Conservation (phyloP, 2,113 vertebrate species). For the Chlorodrepanis virens region DNA sequence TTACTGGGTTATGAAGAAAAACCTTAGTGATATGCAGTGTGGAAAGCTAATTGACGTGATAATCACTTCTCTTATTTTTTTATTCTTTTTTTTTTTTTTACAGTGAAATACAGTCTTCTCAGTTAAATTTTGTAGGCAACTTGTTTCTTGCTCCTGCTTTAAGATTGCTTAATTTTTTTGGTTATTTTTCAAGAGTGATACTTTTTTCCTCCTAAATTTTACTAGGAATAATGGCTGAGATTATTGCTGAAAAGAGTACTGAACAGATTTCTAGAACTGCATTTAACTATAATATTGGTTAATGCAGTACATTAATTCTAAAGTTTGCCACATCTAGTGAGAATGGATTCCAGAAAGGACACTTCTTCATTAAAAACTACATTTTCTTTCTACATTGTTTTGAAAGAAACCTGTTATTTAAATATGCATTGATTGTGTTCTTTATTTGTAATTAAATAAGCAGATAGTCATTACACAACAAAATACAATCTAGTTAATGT, state of each 20-base stretch:
- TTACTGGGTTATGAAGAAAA: background rate
- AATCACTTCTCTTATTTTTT: background rate
- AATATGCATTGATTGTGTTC: background rate
- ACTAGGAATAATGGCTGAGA: background rate
- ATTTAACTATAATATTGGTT: background rate
- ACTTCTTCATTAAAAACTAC: background rate
- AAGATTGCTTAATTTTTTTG: background rate
- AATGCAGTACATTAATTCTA: background rate
- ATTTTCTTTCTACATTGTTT: background rate
- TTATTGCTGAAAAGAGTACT: background rate
- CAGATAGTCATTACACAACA: background rate
- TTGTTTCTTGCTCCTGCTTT: background rate
- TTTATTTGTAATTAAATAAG: conserved; percentile 10
- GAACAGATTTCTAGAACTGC: background rate
- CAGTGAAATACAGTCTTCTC: background rate
- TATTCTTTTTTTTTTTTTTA: background rate
- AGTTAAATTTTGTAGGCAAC: background rate
- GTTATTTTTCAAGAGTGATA: background rate
- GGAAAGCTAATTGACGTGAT: background rate
- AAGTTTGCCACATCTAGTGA: background rate
- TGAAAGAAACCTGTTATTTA: background rate
- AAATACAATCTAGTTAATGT: conserved; percentile 40
- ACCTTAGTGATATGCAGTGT: background rate
- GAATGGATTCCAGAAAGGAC: background rate
- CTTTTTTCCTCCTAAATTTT: background rate